Evolutionary conservation across 2,113 vertebrate genomes (phyloP), one percentile per base, ranked within the genome.

Genomic region (Setophaga kirtlandii): DNA sequence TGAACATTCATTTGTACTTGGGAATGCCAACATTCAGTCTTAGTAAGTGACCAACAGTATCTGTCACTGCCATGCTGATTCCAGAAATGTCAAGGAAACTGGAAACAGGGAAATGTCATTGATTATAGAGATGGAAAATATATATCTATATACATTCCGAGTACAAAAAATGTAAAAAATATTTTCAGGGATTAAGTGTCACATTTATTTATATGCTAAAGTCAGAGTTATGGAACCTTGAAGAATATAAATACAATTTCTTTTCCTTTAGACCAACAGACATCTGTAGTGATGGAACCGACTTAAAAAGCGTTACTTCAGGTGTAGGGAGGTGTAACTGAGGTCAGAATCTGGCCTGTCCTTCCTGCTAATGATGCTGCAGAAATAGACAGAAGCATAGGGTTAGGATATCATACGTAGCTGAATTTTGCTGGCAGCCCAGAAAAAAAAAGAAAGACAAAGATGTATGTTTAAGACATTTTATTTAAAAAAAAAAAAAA

Each of bases 351-450:
- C 76, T 94, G 88, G 49, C 71, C 88, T 92, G 83, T 89, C 73
- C 94, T 90, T 94, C 63, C 87, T 90, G 68, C 73, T 96, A 92
- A 83, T 75, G 60, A 31, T 84, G 94, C 83, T 93, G 90, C 90
- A 95, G 92, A 90, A 92, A 92, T 8, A 90, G 69, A 87, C 65
- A 93, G 90, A 94, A 83, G 71, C 56, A 52, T 12, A 75, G 22
- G 16, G 28, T 90, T 91, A 90, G 71, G 63, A 85, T 55, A 39
- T 71, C 22, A n/a, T 17, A 69, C 19, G 33, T 9, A 6, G 49
- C 67, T 69, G 78, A 87, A 74, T 86, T 93, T 83, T 80, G 24
- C 53, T 83, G 67, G 49, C 49, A 93, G n/a, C 44, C 69, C 60
- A 78, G 47, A 83, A 56, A 63, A 56, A 49, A 47, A 49, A 22